phyloP scores from a whole-genome alignment of 2,113 vertebrate genomes.

The Noturus placidus region DNA sequence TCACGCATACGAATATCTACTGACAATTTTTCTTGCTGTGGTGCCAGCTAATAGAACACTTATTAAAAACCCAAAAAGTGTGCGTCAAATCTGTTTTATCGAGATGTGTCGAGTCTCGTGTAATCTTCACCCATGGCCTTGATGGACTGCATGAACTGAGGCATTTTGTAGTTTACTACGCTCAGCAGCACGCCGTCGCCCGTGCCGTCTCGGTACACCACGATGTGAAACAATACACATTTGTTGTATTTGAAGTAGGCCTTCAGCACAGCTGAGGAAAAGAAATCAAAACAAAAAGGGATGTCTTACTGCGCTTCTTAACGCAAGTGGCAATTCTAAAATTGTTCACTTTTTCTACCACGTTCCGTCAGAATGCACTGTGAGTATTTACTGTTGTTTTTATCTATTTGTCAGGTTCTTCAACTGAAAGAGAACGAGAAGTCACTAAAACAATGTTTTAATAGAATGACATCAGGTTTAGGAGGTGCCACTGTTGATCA shows the following conservation, averaged over 20 bases:
- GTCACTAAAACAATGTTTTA: too few relatives aligned
- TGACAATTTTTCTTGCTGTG: too few relatives aligned
- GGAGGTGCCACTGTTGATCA: too few relatives aligned
- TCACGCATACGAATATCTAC: too few relatives aligned
- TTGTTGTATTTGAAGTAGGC: conserved; percentile 80
- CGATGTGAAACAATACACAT: conserved; percentile 82
- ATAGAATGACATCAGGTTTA: too few relatives aligned
- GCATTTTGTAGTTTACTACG: conserved; percentile 85
- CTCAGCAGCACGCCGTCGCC: conserved; percentile 89
- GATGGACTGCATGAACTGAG: conserved; percentile 87
- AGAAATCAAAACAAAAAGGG: not conserved
- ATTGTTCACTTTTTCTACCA: not conserved
- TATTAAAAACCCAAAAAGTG: not conserved
- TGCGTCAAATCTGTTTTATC: not conserved
- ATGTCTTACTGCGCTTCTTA: not conserved
- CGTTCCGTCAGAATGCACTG: not conserved
- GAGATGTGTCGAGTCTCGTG: conserved; percentile 61
- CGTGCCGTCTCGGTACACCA: conserved; percentile 92
- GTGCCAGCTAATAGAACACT: too few relatives aligned
- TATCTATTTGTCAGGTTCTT: too few relatives aligned
- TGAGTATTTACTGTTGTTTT: not conserved
- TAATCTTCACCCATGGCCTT: conserved; percentile 81
- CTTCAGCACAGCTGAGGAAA: conserved; percentile 77
- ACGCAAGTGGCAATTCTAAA: not conserved
- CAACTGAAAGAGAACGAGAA: too few relatives aligned